Percentiles rank a stretch among this genome's conserved stretches.
These are phyloP conservation scores for Limnodromus scolopaceus DNA, from an alignment of 2,797 vertebrate species.

Conservation along the genomic window DNA sequence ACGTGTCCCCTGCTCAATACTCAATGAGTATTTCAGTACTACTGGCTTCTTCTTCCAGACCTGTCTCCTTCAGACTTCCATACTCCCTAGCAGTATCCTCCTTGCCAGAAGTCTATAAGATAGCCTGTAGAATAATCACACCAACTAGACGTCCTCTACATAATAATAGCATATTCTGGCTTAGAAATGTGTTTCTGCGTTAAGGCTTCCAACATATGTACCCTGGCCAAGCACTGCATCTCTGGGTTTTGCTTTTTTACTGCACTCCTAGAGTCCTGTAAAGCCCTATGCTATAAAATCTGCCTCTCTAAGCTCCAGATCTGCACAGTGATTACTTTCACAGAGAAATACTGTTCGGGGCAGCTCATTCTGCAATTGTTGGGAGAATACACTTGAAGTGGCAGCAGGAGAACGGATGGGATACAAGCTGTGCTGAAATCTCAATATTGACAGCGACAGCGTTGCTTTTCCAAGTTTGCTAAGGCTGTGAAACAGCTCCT, in stretches of 20 bases:
- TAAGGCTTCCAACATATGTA: not conserved
- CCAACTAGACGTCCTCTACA: not conserved
- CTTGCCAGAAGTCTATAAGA: not conserved
- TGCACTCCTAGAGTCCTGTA: not conserved
- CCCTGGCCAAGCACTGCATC: not conserved
- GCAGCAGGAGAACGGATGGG: not conserved
- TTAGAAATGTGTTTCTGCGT: not conserved
- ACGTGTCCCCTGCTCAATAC: not conserved
- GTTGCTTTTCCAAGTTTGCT: not conserved
- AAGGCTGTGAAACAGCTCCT: not conserved
- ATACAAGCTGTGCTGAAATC: not conserved
- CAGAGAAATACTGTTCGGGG: not conserved
- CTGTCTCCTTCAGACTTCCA: not conserved
- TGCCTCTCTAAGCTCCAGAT: not conserved
- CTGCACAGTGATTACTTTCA: not conserved
- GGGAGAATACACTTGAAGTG: not conserved
- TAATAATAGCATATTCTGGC: not conserved
- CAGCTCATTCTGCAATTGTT: not conserved
- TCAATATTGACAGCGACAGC: not conserved
- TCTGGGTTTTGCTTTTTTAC: not conserved
- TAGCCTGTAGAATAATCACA: slow-evolving; percentile 34
- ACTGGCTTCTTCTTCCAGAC: not conserved
- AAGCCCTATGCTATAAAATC: not conserved
- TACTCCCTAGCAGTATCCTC: not conserved
- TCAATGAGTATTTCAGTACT: not conserved